Conservation (phyloP, 2,888 invertebrate genomes). For the Xylophagus ater region DNA sequence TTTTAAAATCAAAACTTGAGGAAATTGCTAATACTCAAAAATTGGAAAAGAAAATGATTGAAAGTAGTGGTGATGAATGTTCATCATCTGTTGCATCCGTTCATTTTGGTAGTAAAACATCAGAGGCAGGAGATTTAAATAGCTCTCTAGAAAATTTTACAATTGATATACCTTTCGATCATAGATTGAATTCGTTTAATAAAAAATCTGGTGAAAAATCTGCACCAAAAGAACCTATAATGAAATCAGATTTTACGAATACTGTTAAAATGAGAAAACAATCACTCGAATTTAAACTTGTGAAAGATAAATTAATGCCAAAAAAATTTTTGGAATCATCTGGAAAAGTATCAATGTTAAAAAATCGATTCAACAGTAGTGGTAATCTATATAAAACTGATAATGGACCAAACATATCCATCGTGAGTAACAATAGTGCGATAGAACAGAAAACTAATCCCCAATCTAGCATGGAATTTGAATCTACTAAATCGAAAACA, state of each 20-base stretch:
- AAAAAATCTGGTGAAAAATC: slow-evolving; percentile 7
- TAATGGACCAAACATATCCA: slow-evolving; percentile 11
- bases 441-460: slow-evolving; percentile 11
- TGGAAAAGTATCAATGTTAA: slow-evolving; percentile 35
- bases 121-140: not conserved
- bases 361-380: slow-evolving; percentile 29
- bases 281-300: slow-evolving; percentile 33
- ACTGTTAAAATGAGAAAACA: slow-evolving; percentile 38
- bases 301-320: slow-evolving; percentile 30
- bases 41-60: slow-evolving; percentile 10
- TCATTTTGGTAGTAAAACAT: no score
- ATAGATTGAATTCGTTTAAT: slow-evolving; percentile 6
- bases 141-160: slow-evolving; percentile 8
- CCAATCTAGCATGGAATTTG: slow-evolving; percentile 8
- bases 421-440: slow-evolving; percentile 20
- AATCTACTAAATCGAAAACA: slow-evolving; percentile 19
- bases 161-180: slow-evolving; percentile 10
- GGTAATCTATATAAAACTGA: not conserved
- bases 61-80: not conserved
- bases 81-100: not conserved
- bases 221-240: slow-evolving; percentile 26
- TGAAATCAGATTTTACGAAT: slow-evolving; percentile 38
- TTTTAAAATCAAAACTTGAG: slow-evolving; percentile 32
- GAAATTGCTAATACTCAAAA: slow-evolving; percentile 29
- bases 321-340: slow-evolving; percentile 26